A percentile compares a stretch with the other conserved stretches of the same genome.
Evolutionary conservation across 2,797 vertebrate genomes (phyloP).

Genomic region (Myotis daubentonii): DNA sequence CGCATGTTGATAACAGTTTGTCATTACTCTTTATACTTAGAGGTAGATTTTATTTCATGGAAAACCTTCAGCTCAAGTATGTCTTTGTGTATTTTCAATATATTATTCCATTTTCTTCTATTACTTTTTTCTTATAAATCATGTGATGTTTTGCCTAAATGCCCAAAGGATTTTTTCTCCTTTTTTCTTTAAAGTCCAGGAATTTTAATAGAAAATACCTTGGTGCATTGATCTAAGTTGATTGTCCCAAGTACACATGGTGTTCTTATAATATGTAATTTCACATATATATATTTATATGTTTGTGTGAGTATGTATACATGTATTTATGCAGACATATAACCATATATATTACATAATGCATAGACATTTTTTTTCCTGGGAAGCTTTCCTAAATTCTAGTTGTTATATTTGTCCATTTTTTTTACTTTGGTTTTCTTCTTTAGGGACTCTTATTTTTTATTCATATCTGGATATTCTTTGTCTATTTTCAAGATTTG

Average conservation of each 20-base stretch:
- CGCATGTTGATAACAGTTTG: background rate
- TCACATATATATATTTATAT: background rate
- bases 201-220: background rate
- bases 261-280: conserved; percentile 16
- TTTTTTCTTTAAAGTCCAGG: background rate
- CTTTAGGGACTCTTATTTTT: conserved; percentile 6
- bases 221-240: conserved; percentile 13
- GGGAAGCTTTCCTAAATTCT: background rate
- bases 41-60: background rate
- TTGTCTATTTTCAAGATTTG: background rate
- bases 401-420: conserved; percentile 5
- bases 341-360: background rate
- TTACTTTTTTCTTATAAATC: background rate
- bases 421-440: conserved; percentile 18
- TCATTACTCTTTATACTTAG: conserved; percentile 14
- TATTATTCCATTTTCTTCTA: background rate
- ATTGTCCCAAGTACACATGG: background rate
- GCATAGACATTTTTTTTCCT: background rate
- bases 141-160: background rate
- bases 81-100: background rate
- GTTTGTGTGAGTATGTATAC: background rate
- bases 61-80: background rate
- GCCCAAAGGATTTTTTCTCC: background rate
- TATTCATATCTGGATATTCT: background rate
- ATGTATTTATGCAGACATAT: background rate